Conservation (phyloP, 2,797 vertebrate genomes). For the Lacerta agilis region DNA sequence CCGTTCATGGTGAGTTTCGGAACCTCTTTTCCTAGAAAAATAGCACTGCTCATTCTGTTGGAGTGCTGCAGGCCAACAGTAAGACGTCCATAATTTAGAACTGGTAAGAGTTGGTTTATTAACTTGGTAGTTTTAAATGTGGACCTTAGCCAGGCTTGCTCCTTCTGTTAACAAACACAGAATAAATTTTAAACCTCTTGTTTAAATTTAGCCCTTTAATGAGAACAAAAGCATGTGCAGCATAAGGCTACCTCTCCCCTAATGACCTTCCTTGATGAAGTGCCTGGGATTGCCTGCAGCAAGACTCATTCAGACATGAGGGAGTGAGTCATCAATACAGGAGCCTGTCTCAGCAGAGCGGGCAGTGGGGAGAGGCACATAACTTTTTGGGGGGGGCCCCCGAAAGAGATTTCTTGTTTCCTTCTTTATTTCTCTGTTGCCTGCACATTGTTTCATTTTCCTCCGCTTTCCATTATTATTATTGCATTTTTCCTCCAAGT, state of each 20-base stretch:
- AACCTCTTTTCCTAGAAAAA: too few species aligned
- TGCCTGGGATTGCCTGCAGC: conserved; percentile 9
- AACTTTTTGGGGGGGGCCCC: too few species aligned
- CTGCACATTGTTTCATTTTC: not conserved
- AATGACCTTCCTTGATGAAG: not conserved
- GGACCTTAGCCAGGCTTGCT: not conserved
- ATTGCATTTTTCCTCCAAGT: not conserved
- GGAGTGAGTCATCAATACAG: not conserved
- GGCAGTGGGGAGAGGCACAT: not conserved
- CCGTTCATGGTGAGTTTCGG: too few species aligned
- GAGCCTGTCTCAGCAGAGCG: not conserved
- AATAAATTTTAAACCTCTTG: conserved; percentile 13
- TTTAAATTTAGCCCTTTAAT: conserved; percentile 5
- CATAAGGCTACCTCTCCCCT: not conserved
- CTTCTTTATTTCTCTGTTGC: not conserved
- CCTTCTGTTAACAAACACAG: not conserved
- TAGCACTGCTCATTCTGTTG: too few species aligned
- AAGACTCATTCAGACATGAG: not conserved
- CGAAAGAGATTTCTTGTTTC: not conserved
- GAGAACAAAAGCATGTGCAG: not conserved
- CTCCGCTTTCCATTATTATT: not conserved
- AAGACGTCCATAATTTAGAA: not conserved
- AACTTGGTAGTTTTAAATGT: not conserved
- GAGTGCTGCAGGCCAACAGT: not conserved
- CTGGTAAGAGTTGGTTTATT: not conserved